Conservation (phyloP, 2,797 vertebrate genomes). For the Sparus aurata region DNA sequence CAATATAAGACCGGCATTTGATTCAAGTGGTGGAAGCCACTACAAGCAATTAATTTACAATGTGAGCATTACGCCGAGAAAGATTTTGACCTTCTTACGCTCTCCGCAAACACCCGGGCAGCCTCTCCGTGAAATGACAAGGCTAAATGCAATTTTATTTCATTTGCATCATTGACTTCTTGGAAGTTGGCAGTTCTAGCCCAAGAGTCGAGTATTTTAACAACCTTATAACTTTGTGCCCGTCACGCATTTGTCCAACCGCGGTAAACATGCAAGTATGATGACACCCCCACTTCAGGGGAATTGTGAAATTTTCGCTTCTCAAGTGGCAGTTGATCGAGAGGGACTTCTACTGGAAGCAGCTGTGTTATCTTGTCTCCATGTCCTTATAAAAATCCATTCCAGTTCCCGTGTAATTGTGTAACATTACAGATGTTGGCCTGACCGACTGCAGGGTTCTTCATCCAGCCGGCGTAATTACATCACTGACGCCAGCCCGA, state of each 20-base stretch:
- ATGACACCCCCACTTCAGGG: background rate
- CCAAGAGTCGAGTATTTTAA: constrained; percentile 47
- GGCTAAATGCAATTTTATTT: constrained; percentile 63
- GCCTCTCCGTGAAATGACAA: constrained; percentile 64
- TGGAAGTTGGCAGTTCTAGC: constrained; percentile 40
- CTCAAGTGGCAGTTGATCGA: constrained; percentile 24
- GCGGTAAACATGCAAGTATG: constrained; percentile 31
- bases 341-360: constrained; percentile 14
- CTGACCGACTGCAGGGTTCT: constrained; percentile 41
- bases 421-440: constrained; percentile 45
- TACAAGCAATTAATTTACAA: constrained; percentile 68
- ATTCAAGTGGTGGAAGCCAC: constrained; percentile 66
- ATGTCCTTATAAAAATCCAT: constrained; percentile 15
- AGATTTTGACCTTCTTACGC: constrained; percentile 65
- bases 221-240: constrained; percentile 35
- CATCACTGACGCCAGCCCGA: constrained; percentile 40
- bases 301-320: constrained; percentile 18
- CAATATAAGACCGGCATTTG: constrained; percentile 51
- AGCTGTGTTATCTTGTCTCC: constrained; percentile 49
- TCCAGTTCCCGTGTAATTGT: constrained; percentile 22
- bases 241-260: constrained; percentile 29
- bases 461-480: constrained; percentile 42
- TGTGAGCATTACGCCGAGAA: constrained; percentile 50
- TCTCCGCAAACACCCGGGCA: constrained; percentile 58
- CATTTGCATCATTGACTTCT: constrained; percentile 62